Percentiles rank a stretch among this genome's conserved stretches.
Evolutionary conservation across 2,113 vertebrate species (phyloP).

Genomic region (Neolamprologus brichardi): DNA sequence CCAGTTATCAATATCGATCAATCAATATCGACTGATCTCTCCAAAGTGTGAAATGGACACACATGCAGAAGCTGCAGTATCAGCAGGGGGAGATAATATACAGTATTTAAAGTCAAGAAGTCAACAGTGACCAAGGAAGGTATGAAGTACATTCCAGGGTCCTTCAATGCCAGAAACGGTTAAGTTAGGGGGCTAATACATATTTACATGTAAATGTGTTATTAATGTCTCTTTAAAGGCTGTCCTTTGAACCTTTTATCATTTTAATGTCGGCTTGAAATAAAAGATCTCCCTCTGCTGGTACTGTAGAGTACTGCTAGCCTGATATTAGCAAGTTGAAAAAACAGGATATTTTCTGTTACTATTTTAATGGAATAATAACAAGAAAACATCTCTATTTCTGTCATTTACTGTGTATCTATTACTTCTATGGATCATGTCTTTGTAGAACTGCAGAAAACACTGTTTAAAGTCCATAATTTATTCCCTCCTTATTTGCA

Average conservation of each 20-base stretch:
- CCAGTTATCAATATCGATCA: accelerated
- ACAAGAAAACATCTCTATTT: neutral
- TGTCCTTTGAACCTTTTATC: neutral
- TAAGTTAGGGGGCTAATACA: accelerated
- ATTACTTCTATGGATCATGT: neutral
- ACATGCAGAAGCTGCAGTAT: accelerated
- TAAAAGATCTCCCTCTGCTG: neutral
- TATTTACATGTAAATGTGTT: neutral
- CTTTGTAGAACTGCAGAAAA: neutral
- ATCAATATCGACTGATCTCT: neutral
- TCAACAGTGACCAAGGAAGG: neutral
- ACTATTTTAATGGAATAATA: neutral
- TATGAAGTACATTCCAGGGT: neutral
- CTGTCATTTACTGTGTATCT: neutral
- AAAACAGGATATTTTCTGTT: neutral
- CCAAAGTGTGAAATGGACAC: neutral
- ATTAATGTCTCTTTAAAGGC: neutral
- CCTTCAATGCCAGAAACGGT: accelerated
- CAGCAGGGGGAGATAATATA: neutral
- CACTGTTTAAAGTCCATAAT: neutral
- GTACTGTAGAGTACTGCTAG: neutral
- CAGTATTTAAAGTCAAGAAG: neutral
- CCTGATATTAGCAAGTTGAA: neutral
- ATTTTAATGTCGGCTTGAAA: neutral
- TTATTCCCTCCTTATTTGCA: neutral